These are phyloP conservation scores for Periophthalmus magnuspinnatus DNA, from an alignment of 2,797 vertebrate species.

Conservation along the genomic window DNA sequence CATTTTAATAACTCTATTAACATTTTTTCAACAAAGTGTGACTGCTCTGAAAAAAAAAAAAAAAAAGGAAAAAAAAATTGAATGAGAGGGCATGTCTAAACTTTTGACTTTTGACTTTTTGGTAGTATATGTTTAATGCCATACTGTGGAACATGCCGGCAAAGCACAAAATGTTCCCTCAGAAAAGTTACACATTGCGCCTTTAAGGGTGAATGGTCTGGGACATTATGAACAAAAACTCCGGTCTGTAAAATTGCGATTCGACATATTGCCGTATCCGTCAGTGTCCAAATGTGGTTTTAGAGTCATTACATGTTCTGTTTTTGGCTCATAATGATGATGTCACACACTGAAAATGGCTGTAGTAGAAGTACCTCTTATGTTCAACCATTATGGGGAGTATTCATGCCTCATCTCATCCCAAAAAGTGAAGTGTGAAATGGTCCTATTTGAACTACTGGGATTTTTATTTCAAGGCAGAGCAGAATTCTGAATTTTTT, in stretches of 20 bases:
- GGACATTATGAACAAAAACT: too few species aligned
- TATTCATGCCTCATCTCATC: neutral
- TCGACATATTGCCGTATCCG: too few species aligned
- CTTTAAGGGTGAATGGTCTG: too few species aligned
- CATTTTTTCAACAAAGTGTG: too few species aligned
- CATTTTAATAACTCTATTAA: too few species aligned
- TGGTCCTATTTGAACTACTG: neutral
- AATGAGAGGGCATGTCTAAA: too few species aligned
- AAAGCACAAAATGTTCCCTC: neutral
- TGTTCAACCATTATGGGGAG: neutral
- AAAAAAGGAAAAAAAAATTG: too few species aligned
- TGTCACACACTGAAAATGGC: slow-evolving; percentile 2
- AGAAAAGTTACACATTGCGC: neutral
- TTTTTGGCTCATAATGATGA: neutral
- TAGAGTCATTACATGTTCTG: neutral
- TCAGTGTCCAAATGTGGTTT: neutral
- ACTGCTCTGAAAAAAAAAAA: too few species aligned
- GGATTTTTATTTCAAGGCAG: neutral
- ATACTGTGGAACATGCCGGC: too few species aligned
- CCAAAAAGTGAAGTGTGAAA: neutral
- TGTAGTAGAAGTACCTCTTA: neutral
- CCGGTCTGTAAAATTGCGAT: too few species aligned
- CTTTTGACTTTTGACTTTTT: too few species aligned
- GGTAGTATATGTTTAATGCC: neutral
- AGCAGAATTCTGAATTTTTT: neutral